A percentile compares a stretch with the other conserved stretches of the same genome.
Evolutionary conservation across 2,113 vertebrate species (phyloP).

Genomic region (Lagopus muta): DNA sequence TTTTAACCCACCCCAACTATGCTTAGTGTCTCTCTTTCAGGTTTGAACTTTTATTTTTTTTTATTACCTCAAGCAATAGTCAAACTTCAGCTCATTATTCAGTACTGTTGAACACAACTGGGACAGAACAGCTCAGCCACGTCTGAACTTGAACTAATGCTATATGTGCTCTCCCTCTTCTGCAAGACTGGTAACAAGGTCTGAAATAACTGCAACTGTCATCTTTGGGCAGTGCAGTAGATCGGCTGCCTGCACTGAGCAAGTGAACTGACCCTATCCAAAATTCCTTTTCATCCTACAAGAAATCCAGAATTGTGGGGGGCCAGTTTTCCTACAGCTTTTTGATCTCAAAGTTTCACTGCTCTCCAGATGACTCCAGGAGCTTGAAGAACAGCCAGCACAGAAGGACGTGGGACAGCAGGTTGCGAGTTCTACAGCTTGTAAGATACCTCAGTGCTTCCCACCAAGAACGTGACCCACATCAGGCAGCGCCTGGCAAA

Average conservation of each 20-base stretch:
- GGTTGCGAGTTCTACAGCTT: neutral
- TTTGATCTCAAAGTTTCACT: no score
- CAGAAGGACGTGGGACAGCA: neutral
- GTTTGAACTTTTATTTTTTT: neutral
- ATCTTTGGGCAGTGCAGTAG: neutral
- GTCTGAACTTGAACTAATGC: no score
- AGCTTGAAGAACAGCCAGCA: neutral
- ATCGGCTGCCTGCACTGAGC: neutral
- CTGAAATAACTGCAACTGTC: neutral
- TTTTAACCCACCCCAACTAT: neutral
- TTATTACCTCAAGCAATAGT: neutral
- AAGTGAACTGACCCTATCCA: neutral
- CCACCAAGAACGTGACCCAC: no score
- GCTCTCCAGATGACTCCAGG: neutral
- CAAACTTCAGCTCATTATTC: neutral
- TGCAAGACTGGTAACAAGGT: neutral
- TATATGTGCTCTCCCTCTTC: neutral
- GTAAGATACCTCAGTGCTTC: no score
- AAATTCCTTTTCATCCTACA: no score
- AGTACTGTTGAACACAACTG: neutral
- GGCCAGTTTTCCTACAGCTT: neutral
- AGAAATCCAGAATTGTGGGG: neutral
- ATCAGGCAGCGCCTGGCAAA: neutral
- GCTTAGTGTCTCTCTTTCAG: neutral
- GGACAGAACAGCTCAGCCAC: neutral